These are phyloP conservation scores for Lycorma delicatula DNA, from an alignment of 1,140 invertebrate species.

Conservation along the genomic window DNA sequence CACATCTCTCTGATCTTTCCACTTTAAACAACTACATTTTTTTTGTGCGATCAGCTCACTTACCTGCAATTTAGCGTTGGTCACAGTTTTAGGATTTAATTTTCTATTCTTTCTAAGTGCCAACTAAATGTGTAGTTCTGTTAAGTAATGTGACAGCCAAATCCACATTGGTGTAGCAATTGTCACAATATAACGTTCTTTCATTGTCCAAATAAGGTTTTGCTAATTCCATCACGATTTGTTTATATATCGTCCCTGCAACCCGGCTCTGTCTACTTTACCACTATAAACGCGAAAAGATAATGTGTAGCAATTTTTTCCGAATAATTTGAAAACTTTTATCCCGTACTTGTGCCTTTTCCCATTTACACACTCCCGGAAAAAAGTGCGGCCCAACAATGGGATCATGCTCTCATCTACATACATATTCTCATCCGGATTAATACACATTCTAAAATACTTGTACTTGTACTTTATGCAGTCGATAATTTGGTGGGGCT, in stretches of 20 bases:
- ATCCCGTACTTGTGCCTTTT: constrained; percentile 33
- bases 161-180: too few species aligned
- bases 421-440: constrained; percentile 24
- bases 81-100: too few species aligned
- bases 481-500: constrained; percentile 14
- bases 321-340: too few species aligned
- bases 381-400: constrained; percentile 28
- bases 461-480: constrained; percentile 26
- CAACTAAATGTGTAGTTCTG: too few species aligned
- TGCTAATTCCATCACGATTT: constrained; percentile 24
- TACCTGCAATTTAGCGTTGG: too few species aligned
- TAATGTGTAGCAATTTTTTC: constrained; percentile 33
- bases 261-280: constrained; percentile 26
- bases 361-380: constrained; percentile 30
- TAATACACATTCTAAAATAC: constrained; percentile 24
- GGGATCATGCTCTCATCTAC: constrained; percentile 34
- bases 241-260: constrained; percentile 16
- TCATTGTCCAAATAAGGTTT: constrained; percentile 27
- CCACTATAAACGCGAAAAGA: constrained; percentile 31
- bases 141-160: too few species aligned
- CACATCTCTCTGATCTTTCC: too few species aligned
- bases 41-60: too few species aligned
- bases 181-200: too few species aligned
- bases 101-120: too few species aligned
- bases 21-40: too few species aligned